A percentile compares a stretch with the other conserved stretches of the same genome.
These are phyloP conservation scores for Pogoniulus pusillus DNA, from an alignment of 2,797 vertebrate species.

Conservation along the genomic window DNA sequence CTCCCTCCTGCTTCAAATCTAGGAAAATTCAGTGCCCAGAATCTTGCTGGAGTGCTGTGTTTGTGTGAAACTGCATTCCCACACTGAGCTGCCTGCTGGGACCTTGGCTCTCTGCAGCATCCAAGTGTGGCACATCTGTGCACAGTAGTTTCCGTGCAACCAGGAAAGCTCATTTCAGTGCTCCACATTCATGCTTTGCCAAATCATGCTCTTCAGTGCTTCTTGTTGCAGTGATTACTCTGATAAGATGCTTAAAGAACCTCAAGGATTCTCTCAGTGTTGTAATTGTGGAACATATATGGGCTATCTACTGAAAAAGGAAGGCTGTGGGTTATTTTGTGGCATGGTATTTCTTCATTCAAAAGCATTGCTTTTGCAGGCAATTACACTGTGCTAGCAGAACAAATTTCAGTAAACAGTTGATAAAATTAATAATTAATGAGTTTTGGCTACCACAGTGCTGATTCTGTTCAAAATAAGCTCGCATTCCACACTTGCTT, in stretches of 20 bases:
- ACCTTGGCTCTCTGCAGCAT: fast-evolving
- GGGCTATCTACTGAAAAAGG: neutral
- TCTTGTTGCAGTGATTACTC: neutral
- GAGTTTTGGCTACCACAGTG: slow-evolving; percentile 22
- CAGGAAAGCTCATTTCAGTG: neutral
- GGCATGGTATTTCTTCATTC: neutral
- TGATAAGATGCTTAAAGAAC: neutral
- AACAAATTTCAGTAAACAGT: neutral
- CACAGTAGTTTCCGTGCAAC: neutral
- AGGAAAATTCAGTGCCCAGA: neutral
- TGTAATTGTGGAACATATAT: neutral
- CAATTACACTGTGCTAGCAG: neutral
- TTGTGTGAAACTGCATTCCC: neutral
- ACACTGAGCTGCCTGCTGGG: neutral
- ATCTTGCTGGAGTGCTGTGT: neutral
- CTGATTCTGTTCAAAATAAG: slow-evolving; percentile 39
- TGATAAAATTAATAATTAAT: slow-evolving; percentile 58
- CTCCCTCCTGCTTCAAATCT: neutral
- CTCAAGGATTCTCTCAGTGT: neutral
- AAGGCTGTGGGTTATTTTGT: neutral
- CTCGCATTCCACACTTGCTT: neutral
- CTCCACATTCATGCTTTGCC: fast-evolving
- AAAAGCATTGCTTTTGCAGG: neutral
- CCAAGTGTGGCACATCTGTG: fast-evolving
- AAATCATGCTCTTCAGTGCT: neutral